Evolutionary conservation across 1,140 invertebrate species (phyloP).

Genomic region (Formica selysi): DNA sequence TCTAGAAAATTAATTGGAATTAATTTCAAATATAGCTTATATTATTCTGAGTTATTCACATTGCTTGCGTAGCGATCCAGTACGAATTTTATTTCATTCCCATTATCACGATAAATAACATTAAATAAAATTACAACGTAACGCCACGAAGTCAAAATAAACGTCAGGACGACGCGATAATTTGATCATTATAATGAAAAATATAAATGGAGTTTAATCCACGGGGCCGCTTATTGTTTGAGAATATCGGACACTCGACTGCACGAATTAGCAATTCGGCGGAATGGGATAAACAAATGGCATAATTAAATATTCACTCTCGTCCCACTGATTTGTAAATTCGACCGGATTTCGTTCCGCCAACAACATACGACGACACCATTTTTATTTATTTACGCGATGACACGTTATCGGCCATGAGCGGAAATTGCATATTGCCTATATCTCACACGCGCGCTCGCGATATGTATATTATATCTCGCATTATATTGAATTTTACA

Average conservation of each 20-base stretch:
- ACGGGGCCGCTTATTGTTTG: constrained; percentile 48
- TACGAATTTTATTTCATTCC: constrained; percentile 29
- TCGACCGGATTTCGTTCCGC: constrained; percentile 54
- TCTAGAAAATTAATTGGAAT: constrained; percentile 22
- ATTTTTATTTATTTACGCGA: constrained; percentile 64
- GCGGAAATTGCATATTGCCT: constrained; percentile 60
- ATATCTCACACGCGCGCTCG: constrained; percentile 30
- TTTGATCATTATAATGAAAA: constrained; percentile 60
- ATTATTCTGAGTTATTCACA: constrained; percentile 27
- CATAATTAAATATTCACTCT: constrained; percentile 62
- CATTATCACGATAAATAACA: constrained; percentile 43
- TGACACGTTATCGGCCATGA: constrained; percentile 53
- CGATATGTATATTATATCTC: constrained; percentile 49
- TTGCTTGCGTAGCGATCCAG: not conserved
- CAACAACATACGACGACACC: constrained; percentile 52
- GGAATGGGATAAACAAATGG: constrained; percentile 62
- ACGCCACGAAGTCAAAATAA: constrained; percentile 48
- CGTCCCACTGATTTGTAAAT: constrained; percentile 53
- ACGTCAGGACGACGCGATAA: constrained; percentile 40
- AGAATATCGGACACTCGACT: constrained; percentile 57
- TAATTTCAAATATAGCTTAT: constrained; percentile 21
- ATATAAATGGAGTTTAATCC: constrained; percentile 58
- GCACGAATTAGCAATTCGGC: constrained; percentile 55
- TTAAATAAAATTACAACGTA: constrained; percentile 51
- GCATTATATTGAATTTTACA: constrained; percentile 60